Base-by-base conservation (phyloP, 2,113 vertebrate genomes). In the Nyctibius bracteatus region DNA sequence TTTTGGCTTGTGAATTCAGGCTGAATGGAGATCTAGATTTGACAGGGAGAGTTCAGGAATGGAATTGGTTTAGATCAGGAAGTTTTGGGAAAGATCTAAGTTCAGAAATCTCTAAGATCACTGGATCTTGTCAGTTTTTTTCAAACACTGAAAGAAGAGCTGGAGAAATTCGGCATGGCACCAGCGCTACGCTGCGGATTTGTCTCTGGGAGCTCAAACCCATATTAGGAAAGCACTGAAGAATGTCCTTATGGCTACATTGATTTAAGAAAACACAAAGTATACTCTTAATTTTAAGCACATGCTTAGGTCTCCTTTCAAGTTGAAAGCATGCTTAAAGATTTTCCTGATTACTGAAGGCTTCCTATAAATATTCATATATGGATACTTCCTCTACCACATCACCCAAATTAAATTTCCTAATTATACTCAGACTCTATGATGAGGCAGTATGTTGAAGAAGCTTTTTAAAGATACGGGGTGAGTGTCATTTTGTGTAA, bases 311-410 rank as follows among this genome's bases (percentile, higher is more conserved):
- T 85, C 46, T 71, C 52, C 30, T 85, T 82, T 63, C 41, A 80
- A 88, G 30, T 22, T 88, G 47, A 80, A 93, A 93, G n/a, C 25
- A 43, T 30, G 41, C 46, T 68, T 58, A 54, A 89, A 91, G 78
- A 72, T 90, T 86, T 87, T 74, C 13, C 52, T 92, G 47, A 72
- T 81, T 89, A 71, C 54, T 14, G 10, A 91, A 87, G 43, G 62
- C 44, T 92, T 91, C 27, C 37, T 81, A 75, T 86, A 92, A 95
- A 91, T 91, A 94, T 85, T 85, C 44, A 95, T 81, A 61, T 79
- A 21, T 68, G 78, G 85, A 43, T 25, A 49, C 28, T 74, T 92
- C 46, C n/a, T 94, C 55, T 79, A 63, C 46, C 24, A 52, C 25
- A 73, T 90, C 46, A 81, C 19, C 7, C 58, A 90, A 58, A 90